Evolutionary conservation across 2,888 invertebrate species (phyloP), one percentile per base, ranked within the genome.

Genomic region (Aphidius colemani): DNA sequence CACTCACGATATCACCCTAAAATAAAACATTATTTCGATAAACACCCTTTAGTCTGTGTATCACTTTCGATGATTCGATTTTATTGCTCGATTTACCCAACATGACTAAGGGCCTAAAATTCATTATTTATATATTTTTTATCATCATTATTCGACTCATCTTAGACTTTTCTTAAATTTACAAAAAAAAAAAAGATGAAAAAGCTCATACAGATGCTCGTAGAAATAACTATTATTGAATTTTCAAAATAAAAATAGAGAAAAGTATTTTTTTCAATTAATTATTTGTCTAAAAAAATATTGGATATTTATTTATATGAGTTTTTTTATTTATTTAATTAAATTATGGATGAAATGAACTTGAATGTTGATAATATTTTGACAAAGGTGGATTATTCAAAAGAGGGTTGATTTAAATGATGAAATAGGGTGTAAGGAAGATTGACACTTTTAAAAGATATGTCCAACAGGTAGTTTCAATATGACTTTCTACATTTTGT

Each of bases 31-130:
- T 67, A 65, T 66, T 64, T 67, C 66, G 64, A 68, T 68, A 69
- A 61, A 60, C 66, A 62, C 67, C 63, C 69, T 63, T 66, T 58
- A 62, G 58, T 56, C 63, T 59, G 65, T 65, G 64, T 61, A 67
- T 50, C 30, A 61, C 61, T 62, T 67, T 65, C 66, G 66, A 67
- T 67, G 63, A 66, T 64, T 66, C 67, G 67, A 18, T 69, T 69
- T 69, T 65, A 69, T 69, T 63, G 50, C 50, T 43, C 40, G 9
- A 49, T 7, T n/a, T 39, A 11, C 40, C 40, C 40, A 7, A 40
- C 53, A 41, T 41, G 41, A 30, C 30, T 30, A 30, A 43, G 41
- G 40, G 5, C 8, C 41, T n/a, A 13, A 53, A 13, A 40, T 53
- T 53, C 53, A 53, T 53, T 8, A 30, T 30, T 30, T 30, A 30